These are phyloP conservation scores for Cybosia mesomella DNA, from an alignment of 2,888 invertebrate genomes.

Conservation along the genomic window DNA sequence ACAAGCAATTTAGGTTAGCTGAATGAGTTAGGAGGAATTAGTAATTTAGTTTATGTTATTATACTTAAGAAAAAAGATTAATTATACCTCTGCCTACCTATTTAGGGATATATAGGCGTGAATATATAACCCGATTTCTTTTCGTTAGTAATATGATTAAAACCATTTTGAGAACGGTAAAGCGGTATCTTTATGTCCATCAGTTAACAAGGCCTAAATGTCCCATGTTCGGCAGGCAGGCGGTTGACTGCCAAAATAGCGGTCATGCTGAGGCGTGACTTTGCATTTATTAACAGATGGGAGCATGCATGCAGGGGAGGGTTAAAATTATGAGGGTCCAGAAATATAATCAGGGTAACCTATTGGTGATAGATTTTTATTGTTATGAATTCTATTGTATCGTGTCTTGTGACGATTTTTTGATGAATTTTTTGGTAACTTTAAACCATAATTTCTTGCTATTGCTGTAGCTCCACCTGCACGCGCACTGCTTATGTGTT, in stretches of 20 bases:
- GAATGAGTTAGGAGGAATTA: too few species aligned
- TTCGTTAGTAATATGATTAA: not conserved
- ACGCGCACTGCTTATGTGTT: too few species aligned
- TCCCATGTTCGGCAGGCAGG: conserved; percentile 1
- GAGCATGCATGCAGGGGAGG: conserved; percentile 5
- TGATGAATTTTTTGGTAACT: too few species aligned
- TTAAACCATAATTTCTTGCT: too few species aligned
- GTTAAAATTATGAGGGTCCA: conserved; percentile 1
- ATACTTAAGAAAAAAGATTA: too few species aligned
- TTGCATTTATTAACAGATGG: conserved; percentile 18
- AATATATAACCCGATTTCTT: not conserved
- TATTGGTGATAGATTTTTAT: not conserved
- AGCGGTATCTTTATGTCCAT: conserved; percentile 11
- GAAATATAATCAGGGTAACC: conserved; percentile 1
- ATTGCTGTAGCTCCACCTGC: too few species aligned
- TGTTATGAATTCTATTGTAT: not conserved
- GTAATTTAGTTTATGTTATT: too few species aligned
- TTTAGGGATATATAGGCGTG: not conserved
- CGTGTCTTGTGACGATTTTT: too few species aligned
- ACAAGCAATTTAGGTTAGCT: too few species aligned
- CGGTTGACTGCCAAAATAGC: not conserved
- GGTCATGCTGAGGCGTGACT: conserved; percentile 14
- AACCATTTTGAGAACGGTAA: not conserved
- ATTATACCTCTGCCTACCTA: too few species aligned
- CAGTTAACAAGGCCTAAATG: conserved; percentile 6